phyloP scores from a whole-genome alignment of 2,888 invertebrate genomes.

The Dusona sp. region DNA sequence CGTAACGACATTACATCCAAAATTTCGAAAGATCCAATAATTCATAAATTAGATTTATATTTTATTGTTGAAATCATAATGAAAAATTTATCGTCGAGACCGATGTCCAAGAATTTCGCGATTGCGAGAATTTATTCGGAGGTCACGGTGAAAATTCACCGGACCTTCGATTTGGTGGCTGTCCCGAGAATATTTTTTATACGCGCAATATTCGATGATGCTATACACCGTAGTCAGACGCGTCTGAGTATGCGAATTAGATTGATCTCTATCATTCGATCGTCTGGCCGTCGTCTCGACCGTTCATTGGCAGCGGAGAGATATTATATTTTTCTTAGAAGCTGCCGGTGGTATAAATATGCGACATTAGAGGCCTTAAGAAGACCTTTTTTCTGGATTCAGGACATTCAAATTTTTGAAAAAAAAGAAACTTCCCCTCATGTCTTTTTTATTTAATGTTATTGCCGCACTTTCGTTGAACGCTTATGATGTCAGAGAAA shows the following conservation, averaged over 20 bases:
- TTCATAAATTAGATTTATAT: neutral
- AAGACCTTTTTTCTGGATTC: neutral
- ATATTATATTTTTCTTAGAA: slow-evolving; percentile 80
- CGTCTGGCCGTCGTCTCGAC: slow-evolving; percentile 84
- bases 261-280: slow-evolving; percentile 84
- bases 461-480: neutral
- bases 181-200: slow-evolving; percentile 24
- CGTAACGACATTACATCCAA: neutral
- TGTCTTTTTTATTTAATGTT: neutral
- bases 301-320: slow-evolving; percentile 80
- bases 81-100: neutral
- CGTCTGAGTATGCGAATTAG: slow-evolving; percentile 82
- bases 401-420: neutral
- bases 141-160: slow-evolving; percentile 24
- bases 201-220: slow-evolving; percentile 48
- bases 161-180: neutral
- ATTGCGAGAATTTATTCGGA: slow-evolving; percentile 12
- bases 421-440: neutral
- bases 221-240: slow-evolving; percentile 55
- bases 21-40: neutral
- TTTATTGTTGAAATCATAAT: neutral
- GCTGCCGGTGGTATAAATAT: slow-evolving; percentile 60
- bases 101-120: neutral
- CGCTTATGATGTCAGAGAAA: neutral
- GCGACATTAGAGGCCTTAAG: neutral